These are phyloP conservation scores for Brachionus asplanchnoidis DNA, from an alignment of 1,140 invertebrate genomes.

Conservation along the genomic window DNA sequence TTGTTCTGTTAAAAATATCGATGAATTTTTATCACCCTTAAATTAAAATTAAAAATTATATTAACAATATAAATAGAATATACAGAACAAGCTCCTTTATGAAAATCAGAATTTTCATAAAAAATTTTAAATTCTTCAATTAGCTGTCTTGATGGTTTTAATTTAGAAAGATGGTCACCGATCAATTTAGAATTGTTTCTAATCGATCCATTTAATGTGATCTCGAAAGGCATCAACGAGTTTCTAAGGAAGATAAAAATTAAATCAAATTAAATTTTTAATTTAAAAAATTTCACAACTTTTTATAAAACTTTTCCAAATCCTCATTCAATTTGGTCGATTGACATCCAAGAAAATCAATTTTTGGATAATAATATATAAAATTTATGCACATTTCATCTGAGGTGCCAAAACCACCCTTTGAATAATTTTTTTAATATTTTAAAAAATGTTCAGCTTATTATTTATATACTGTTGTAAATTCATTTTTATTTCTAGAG, in stretches of 20 bases:
- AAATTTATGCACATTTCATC: constrained; percentile 30
- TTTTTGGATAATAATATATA: constrained; percentile 40
- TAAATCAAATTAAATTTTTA: background rate
- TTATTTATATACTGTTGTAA: background rate
- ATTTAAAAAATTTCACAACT: background rate
- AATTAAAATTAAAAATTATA: background rate
- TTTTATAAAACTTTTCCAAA: background rate
- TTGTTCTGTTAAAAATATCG: background rate
- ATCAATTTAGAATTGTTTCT: background rate
- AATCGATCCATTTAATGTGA: background rate
- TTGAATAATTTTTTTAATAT: background rate
- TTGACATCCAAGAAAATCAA: background rate
- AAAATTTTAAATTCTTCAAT: background rate
- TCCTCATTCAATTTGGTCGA: background rate
- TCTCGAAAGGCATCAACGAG: background rate
- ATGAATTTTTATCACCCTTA: background rate
- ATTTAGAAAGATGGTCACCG: background rate
- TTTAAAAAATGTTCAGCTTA: background rate
- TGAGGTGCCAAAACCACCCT: background rate
- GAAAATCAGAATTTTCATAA: background rate
- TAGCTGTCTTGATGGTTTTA: background rate
- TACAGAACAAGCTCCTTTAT: background rate
- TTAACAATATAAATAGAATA: background rate
- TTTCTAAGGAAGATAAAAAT: background rate
- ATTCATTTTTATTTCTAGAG: constrained; percentile 10